phyloP scores from a whole-genome alignment of 2,888 invertebrate genomes.

The Ceratothoa steindachneri region DNA sequence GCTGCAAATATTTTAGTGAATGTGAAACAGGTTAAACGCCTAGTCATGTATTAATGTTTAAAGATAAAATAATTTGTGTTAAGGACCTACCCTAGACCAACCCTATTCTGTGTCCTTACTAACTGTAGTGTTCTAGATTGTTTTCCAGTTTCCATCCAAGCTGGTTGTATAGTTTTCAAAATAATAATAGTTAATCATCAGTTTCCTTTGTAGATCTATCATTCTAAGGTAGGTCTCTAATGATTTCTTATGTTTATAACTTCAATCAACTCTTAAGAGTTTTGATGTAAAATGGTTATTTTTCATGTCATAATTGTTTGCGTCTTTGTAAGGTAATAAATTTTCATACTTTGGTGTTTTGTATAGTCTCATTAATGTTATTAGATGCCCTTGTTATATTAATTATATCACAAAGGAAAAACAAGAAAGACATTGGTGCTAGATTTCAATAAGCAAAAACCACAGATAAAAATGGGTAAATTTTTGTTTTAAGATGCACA shows the following conservation, averaged over 20 bases:
- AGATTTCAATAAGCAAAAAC: too few relatives aligned
- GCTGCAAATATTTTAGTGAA: not conserved
- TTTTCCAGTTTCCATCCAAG: not conserved
- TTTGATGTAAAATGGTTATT: too few relatives aligned
- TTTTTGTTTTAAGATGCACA: too few relatives aligned
- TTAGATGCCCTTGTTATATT: too few relatives aligned
- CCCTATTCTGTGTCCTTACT: not conserved
- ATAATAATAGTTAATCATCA: not conserved
- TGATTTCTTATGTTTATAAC: not conserved
- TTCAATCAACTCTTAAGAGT: not conserved
- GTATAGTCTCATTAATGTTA: too few relatives aligned
- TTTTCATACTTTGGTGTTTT: too few relatives aligned
- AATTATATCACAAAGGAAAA: too few relatives aligned
- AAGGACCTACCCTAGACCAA: not conserved
- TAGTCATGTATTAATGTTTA: not conserved
- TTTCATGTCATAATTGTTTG: too few relatives aligned
- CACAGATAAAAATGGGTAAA: too few relatives aligned
- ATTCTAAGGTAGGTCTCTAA: not conserved
- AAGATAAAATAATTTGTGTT: not conserved
- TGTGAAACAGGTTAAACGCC: not conserved
- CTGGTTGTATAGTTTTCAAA: not conserved
- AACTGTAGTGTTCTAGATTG: not conserved
- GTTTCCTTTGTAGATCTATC: not conserved
- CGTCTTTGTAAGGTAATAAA: too few relatives aligned
- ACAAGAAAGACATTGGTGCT: too few relatives aligned